phyloP scores from a whole-genome alignment of 1,140 invertebrate genomes.

The Matsumurasca onukii region DNA sequence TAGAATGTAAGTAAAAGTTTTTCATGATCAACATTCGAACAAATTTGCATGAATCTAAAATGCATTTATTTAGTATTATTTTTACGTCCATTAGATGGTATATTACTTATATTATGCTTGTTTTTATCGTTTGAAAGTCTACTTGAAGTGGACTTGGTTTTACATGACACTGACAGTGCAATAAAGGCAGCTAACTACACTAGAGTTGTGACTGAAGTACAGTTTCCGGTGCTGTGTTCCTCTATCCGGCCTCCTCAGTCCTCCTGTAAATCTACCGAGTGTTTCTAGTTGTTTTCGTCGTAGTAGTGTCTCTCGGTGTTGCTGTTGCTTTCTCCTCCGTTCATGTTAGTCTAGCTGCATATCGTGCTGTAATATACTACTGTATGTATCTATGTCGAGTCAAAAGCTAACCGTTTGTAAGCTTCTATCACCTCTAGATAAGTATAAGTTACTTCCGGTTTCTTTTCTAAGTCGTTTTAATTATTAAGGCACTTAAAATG shows the following conservation, averaged over 20 bases:
- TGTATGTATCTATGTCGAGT: constrained; percentile 25
- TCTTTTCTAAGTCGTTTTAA: constrained; percentile 17
- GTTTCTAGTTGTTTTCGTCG: constrained; percentile 20
- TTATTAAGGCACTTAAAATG: constrained; percentile 6
- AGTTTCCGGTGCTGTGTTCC: neutral
- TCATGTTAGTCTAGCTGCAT: constrained; percentile 23
- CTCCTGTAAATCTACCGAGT: constrained; percentile 13
- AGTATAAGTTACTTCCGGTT: constrained; percentile 8
- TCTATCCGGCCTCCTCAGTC: constrained; percentile 15
- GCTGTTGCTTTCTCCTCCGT: constrained; percentile 20
- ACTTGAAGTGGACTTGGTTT: too few species aligned
- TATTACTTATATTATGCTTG: too few species aligned
- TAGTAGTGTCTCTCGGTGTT: constrained; percentile 24
- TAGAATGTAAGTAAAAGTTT: too few species aligned
- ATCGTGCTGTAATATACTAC: constrained; percentile 23
- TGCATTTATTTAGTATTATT: too few species aligned
- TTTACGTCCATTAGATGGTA: too few species aligned
- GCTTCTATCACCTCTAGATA: constrained; percentile 1
- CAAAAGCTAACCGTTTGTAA: constrained; percentile 19
- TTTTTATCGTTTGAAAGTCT: too few species aligned
- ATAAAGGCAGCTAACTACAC: too few species aligned
- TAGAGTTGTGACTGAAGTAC: neutral
- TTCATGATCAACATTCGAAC: too few species aligned
- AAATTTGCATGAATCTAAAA: too few species aligned
- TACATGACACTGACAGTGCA: too few species aligned